Percentiles rank a stretch among this genome's conserved stretches.
These are phyloP conservation scores for Porites rus DNA, from an alignment of 92 coral and sea anemone species.

Conservation along the genomic window DNA sequence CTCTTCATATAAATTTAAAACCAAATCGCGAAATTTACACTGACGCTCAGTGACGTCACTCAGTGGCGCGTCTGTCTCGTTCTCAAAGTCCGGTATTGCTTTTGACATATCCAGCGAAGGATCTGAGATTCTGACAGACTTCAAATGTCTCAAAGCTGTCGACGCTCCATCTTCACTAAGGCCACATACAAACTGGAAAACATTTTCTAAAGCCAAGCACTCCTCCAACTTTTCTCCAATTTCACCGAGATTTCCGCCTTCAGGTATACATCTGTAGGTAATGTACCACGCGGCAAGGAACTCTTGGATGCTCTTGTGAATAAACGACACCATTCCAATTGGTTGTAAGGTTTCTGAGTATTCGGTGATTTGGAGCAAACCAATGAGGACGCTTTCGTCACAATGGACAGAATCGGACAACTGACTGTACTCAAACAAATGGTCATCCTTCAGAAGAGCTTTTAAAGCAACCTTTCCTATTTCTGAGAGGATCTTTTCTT, in stretches of 20 bases:
- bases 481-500: not conserved
- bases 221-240: not conserved
- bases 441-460: not conserved
- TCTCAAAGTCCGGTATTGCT: not conserved
- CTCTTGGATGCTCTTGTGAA: no score
- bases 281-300: no score
- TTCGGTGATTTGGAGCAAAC: no score
- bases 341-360: no score
- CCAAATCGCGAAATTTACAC: not conserved
- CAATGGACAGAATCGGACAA: no score
- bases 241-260: no score
- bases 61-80: not conserved
- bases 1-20: not conserved
- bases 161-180: not conserved
- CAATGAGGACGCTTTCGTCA: no score
- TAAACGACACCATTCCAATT: no score
- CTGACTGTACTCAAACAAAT: no score
- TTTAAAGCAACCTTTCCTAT: slow-evolving; percentile 30
- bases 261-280: no score
- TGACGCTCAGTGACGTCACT: not conserved
- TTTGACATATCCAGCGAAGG: not conserved
- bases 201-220: not conserved
- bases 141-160: not conserved
- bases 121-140: no score
- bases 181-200: no score